Evolutionary conservation across 2,888 invertebrate genomes (phyloP).

Genomic region (Drosophila merina): DNA sequence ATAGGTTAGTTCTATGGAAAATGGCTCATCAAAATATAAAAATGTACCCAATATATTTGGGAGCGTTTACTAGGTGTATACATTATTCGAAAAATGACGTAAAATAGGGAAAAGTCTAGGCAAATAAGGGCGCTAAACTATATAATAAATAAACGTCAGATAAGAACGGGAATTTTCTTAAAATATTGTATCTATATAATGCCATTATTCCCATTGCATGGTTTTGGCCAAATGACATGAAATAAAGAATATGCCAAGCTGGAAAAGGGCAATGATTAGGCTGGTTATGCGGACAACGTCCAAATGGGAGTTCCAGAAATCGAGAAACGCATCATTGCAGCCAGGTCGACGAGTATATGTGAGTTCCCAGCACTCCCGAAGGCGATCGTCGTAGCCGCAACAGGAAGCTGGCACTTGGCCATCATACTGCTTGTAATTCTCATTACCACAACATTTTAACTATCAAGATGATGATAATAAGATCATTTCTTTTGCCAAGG

Average conservation of each 20-base stretch:
- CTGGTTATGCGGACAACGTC: constrained; percentile 87
- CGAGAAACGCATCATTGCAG: constrained; percentile 80
- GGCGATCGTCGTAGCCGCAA: constrained; percentile 66
- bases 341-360: constrained; percentile 54
- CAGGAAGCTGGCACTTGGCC: constrained; percentile 69
- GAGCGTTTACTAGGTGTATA: not conserved
- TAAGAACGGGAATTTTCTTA: no score
- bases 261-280: constrained; percentile 88
- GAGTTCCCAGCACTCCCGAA: constrained; percentile 42
- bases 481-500: not conserved
- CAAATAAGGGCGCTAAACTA: no score
- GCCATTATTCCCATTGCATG: constrained; percentile 87
- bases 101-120: not conserved
- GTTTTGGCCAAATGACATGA: constrained; percentile 93
- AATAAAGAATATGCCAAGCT: constrained; percentile 91
- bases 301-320: constrained; percentile 79
- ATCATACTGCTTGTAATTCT: constrained; percentile 53
- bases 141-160: not conserved
- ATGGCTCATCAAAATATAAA: not conserved
- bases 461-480: constrained; percentile 21
- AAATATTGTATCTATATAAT: no score
- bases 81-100: not conserved
- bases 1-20: constrained; percentile 13
- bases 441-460: constrained; percentile 79
- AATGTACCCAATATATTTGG: not conserved